Conservation (phyloP, 2,797 vertebrate species). For the Diglossa cyanea region DNA sequence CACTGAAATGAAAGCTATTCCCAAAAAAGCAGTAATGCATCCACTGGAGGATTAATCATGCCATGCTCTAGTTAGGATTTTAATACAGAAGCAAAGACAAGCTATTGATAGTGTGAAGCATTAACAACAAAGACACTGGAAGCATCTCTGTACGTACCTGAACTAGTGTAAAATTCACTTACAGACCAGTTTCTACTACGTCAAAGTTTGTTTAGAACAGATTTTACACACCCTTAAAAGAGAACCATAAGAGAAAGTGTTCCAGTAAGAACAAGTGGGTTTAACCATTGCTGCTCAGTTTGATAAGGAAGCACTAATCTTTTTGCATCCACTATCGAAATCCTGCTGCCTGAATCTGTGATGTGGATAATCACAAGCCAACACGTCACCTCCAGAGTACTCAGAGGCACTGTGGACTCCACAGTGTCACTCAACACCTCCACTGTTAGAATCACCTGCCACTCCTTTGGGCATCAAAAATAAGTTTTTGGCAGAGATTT, state of each 20-base stretch:
- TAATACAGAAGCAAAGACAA: slow-evolving; percentile 44
- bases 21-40: not conserved
- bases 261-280: slow-evolving; percentile 20
- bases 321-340: not conserved
- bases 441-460: not conserved
- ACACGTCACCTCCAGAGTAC: not conserved
- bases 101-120: slow-evolving; percentile 9
- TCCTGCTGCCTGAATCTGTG: not conserved
- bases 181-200: slow-evolving; percentile 44
- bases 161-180: slow-evolving; percentile 24
- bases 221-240: slow-evolving; percentile 42
- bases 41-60: slow-evolving; percentile 38
- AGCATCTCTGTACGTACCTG: slow-evolving; percentile 25
- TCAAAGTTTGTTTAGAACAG: slow-evolving; percentile 47
- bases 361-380: not conserved
- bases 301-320: not conserved
- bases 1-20: not conserved
- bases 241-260: not conserved
- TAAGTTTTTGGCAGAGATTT: not conserved
- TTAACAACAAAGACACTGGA: slow-evolving; percentile 20
- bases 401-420: not conserved
- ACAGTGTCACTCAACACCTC: not conserved
- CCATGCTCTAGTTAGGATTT: slow-evolving; percentile 36
- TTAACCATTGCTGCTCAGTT: not conserved
- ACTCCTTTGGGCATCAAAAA: not conserved